Evolutionary conservation across 2,797 vertebrate genomes (phyloP), one percentile per base, ranked within the genome.

Genomic region (Eulemur coronatus): DNA sequence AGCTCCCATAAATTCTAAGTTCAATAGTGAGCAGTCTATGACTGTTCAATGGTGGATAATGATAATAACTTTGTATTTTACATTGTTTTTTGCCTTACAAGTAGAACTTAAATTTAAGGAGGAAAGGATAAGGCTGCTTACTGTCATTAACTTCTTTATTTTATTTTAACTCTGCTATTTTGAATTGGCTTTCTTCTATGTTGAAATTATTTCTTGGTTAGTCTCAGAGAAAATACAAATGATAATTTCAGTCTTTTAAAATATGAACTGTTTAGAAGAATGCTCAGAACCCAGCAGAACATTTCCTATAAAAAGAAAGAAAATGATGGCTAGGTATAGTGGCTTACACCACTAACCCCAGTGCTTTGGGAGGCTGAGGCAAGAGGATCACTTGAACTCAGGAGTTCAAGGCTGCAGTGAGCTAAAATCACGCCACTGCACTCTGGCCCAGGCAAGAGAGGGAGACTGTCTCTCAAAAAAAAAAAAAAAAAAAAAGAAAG

Each of bases 251-350:
- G n/a, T 79, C 33, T 92, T 92, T 81, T 75, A 46, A 4, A 92
- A 57, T 63, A 22, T 7, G 1, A 91, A 65, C 30, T 63, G 63
- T 72, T 95, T n/a, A 75, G 43, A 96, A 89, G 24, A 94, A 59
- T 88, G 26, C 78, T 75, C 46, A 90, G 30, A 92, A 92, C 9
- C 15, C 6, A 80, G n/a, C 2, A 94, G 13, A 4, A 48, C 33
- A 84, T 75, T 91, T 89, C 14, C 33, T 85, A 46, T 85, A 95
- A 82, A 96, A 94, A 79, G 48, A 61, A 96, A 75, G 18, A 91
- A 87, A 87, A 63, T 20, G 55, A 38, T 55, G 63, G 63, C 55
- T 59, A 59, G 4, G 4, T 59, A 26, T 59, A 59, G 57, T 59
- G 57, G 57, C 33, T 65, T 7, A n/a, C 15, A 15, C 33, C 63